Evolutionary conservation across 1,140 invertebrate species (phyloP).

Genomic region (Euwallacea fornicatus): DNA sequence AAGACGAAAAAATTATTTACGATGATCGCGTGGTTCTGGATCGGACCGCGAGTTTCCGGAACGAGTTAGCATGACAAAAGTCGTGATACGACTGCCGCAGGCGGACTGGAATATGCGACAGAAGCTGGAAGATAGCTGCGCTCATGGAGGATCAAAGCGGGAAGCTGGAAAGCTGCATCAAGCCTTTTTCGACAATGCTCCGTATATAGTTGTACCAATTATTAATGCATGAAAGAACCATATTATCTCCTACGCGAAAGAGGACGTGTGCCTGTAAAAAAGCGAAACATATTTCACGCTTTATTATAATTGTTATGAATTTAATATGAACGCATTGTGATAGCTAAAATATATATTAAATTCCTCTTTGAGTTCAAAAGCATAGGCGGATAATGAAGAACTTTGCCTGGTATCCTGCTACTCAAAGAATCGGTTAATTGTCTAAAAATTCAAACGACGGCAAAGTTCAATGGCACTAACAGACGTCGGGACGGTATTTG

Average conservation of each 20-base stretch:
- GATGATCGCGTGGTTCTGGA: constrained; percentile 24
- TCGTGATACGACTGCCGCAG: constrained; percentile 37
- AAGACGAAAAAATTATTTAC: constrained; percentile 32
- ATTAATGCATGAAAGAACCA: constrained; percentile 16
- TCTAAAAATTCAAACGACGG: too few species aligned
- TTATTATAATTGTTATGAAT: constrained; percentile 1
- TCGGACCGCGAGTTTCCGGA: constrained; percentile 8
- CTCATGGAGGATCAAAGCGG: constrained; percentile 27
- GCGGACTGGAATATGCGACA: constrained; percentile 34
- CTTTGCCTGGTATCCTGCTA: too few species aligned
- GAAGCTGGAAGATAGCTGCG: constrained; percentile 39
- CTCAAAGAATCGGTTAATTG: too few species aligned
- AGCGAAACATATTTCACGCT: background rate
- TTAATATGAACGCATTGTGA: background rate
- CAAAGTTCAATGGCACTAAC: background rate
- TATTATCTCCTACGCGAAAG: background rate
- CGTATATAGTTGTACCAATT: constrained; percentile 16
- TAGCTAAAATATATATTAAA: too few species aligned
- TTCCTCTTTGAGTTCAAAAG: too few species aligned
- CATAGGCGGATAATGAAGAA: too few species aligned
- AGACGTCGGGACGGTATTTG: background rate
- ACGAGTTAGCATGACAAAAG: constrained; percentile 33
- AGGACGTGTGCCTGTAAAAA: background rate
- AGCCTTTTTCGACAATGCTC: constrained; percentile 22
- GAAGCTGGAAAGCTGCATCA: constrained; percentile 35